Evolutionary conservation across 2,888 invertebrate species (phyloP), one percentile per base, ranked within the genome.

Genomic region (Blastobasis lacticolella): DNA sequence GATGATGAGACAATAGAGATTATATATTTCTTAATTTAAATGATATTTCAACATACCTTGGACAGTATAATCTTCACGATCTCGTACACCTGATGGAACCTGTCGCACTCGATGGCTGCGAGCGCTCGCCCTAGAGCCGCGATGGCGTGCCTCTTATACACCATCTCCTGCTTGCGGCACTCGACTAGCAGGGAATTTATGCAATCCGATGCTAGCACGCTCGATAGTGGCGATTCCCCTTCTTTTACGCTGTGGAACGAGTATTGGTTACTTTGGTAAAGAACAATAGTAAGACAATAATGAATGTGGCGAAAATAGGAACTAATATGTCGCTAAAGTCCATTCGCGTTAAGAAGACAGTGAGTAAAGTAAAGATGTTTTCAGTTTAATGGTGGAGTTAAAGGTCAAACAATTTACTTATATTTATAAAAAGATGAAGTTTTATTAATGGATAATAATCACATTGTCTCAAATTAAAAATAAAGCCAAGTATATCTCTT

Each of bases 21-120:
- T n/a, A 23, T 3, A 23, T 23, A 23, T 23, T 23, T 3, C 1
- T 23, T 23, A 3, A 23, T 2, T 36, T 37, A 23, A 3, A 45
- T 40, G 48, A 45, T 42, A 23, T 5, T 47, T 0, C 3, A 6
- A 57, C 77, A 76, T 66, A 94, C 93, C 83, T 93, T 92, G 6
- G 91, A 89, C 48, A 95, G 73, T 61, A 93, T 90, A 59, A 90
- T 90, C 77, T 92, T 93, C 50, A 92, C 92, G 71, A 96, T 94
- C 23, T 92, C 90, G 70, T 95, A 95, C 5, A 96, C 91, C 57
- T 94, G 93, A 56, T 93, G 91, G 81, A 97, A 97, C 55, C 91
- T 89, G 78, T 97, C 95, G 38, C 91, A 85, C 66, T 92, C 88
- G 43, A 94, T 87, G 46, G 92, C 90, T 36, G 94, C 92, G 23